phyloP scores from a whole-genome alignment of 2,113 vertebrate species.

The Burhinus bistriatus region DNA sequence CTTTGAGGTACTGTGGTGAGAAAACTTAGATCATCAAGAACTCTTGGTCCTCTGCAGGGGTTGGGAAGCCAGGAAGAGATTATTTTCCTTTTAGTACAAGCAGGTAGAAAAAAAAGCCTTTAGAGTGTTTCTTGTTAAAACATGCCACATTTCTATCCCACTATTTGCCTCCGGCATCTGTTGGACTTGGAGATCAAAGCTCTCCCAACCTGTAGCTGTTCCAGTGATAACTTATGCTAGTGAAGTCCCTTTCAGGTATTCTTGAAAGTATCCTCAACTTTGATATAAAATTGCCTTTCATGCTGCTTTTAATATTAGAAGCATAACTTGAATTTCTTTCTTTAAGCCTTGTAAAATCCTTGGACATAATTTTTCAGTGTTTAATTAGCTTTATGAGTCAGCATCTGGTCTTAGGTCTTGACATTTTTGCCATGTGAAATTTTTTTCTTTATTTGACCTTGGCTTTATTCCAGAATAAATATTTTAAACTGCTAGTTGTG shows the following conservation, averaged over 20 bases:
- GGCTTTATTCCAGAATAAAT: constrained; percentile 52
- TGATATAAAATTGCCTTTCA: not conserved
- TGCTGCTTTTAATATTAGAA: not conserved
- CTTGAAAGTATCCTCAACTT: not conserved
- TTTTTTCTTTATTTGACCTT: constrained; percentile 28
- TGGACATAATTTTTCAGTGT: not conserved
- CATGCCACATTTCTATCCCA: not conserved
- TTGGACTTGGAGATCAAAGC: not conserved
- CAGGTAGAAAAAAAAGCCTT: not conserved
- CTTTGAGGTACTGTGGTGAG: not conserved
- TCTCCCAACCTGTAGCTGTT: not conserved
- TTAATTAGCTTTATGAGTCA: constrained; percentile 49
- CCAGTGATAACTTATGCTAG: not conserved
- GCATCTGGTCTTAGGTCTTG: not conserved
- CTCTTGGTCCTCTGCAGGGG: not conserved
- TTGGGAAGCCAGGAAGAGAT: not conserved
- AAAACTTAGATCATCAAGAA: not conserved
- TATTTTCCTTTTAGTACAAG: not conserved
- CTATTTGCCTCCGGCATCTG: not conserved
- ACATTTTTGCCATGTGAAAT: not conserved
- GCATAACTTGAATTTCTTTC: not conserved
- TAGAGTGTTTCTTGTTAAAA: not conserved
- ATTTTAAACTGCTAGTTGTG: constrained; percentile 45
- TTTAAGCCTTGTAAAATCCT: not conserved
- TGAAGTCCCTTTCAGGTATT: not conserved